These are phyloP conservation scores for Drosophila miranda DNA, from an alignment of 1,140 invertebrate species.

Conservation along the genomic window DNA sequence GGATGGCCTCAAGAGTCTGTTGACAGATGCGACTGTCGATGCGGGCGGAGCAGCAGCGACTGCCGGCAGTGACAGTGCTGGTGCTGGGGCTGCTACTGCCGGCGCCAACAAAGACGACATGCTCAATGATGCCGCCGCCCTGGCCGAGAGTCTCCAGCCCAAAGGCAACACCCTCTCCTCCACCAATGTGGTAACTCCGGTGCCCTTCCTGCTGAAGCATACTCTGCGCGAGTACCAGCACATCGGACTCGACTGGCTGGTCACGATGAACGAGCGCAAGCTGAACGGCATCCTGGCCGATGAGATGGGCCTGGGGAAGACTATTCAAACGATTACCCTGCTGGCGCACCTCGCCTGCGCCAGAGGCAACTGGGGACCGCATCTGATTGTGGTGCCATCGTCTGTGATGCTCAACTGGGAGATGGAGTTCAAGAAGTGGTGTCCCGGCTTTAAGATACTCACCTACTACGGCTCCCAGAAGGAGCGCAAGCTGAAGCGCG, in stretches of 20 bases:
- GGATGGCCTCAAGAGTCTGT: slow-evolving; percentile 85
- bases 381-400: slow-evolving; percentile 99
- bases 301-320: slow-evolving; percentile 98
- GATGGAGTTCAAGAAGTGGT: slow-evolving; percentile 99
- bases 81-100: slow-evolving; percentile 15
- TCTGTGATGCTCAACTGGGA: slow-evolving; percentile 99
- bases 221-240: slow-evolving; percentile 96
- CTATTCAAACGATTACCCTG: slow-evolving; percentile 99
- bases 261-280: slow-evolving; percentile 98
- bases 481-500: slow-evolving; percentile 96
- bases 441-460: slow-evolving; percentile 99
- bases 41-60: background rate
- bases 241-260: slow-evolving; percentile 99
- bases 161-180: slow-evolving; percentile 98
- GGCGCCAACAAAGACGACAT: slow-evolving; percentile 84
- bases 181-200: slow-evolving; percentile 96
- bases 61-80: slow-evolving; percentile 2
- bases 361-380: slow-evolving; percentile 98
- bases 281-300: slow-evolving; percentile 97
- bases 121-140: slow-evolving; percentile 95
- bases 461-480: slow-evolving; percentile 99
- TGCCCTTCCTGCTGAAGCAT: slow-evolving; percentile 97
- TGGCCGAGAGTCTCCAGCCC: slow-evolving; percentile 98
- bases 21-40: slow-evolving; percentile 83
- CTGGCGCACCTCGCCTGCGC: slow-evolving; percentile 98